Conservation (phyloP, 53 echinoderm and acorn worm species). For the Holothuria leucospilota region DNA sequence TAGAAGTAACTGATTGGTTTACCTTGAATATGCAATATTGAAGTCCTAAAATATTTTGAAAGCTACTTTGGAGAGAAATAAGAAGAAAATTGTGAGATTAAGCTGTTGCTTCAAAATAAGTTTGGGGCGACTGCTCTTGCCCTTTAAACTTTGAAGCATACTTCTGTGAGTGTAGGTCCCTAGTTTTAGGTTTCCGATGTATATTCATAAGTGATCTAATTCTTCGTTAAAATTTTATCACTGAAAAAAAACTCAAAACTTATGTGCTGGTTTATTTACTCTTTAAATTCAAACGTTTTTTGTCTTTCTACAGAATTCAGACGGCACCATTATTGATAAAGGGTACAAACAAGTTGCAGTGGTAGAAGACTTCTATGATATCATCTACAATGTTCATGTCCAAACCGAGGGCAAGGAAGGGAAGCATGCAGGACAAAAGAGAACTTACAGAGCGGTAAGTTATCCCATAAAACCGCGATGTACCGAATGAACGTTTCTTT, state of each 20-base stretch:
- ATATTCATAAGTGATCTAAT: no score
- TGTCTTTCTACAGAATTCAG: slow-evolving; percentile 65
- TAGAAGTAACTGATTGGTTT: no score
- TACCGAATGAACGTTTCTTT: no score
- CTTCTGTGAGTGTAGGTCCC: no score
- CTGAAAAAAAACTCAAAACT: background rate
- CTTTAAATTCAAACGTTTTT: background rate
- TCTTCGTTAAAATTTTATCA: background rate
- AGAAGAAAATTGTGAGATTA: no score
- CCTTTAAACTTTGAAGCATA: no score
- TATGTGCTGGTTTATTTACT: background rate
- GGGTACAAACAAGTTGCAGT: slow-evolving; percentile 95
- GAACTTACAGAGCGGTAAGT: slow-evolving; percentile 96
- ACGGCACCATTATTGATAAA: slow-evolving; percentile 87
- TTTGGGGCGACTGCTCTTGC: no score
- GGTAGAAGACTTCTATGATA: slow-evolving; percentile 93
- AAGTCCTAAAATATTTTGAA: no score
- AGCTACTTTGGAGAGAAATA: no score
- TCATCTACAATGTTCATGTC: slow-evolving; percentile 92
- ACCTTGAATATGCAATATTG: no score
- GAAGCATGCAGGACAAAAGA: slow-evolving; percentile 95
- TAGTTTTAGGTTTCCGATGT: no score
- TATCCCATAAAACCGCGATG: background rate
- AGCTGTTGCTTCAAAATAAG: no score
- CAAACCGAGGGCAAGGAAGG: slow-evolving; percentile 86